These are phyloP conservation scores for Spodoptera litura DNA, from an alignment of 1,140 invertebrate species.

Conservation along the genomic window DNA sequence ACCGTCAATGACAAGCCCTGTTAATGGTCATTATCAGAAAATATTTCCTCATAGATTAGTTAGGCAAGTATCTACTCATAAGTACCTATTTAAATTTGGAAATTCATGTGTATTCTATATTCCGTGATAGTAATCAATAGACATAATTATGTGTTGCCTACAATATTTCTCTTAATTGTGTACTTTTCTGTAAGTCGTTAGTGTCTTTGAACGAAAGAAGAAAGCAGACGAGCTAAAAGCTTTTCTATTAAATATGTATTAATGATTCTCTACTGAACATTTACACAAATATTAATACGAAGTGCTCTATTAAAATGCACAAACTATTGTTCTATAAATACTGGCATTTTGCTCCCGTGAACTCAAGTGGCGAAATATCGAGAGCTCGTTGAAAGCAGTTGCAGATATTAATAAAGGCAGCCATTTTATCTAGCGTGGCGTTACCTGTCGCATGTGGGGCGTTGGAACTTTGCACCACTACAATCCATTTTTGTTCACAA, in stretches of 20 bases:
- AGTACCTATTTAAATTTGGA: too few relatives aligned
- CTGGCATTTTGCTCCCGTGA: background rate
- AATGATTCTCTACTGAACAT: too few relatives aligned
- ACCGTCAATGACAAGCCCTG: background rate
- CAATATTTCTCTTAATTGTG: too few relatives aligned
- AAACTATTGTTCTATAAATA: slow-evolving; percentile 8
- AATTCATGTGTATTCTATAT: too few relatives aligned
- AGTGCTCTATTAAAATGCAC: background rate
- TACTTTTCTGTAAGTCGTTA: too few relatives aligned
- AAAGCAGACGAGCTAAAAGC: too few relatives aligned
- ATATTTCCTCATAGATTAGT: background rate
- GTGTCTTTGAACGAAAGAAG: too few relatives aligned
- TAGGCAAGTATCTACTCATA: background rate
- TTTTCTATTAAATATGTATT: too few relatives aligned
- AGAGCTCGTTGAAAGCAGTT: slow-evolving; percentile 10
- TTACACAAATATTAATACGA: too few relatives aligned
- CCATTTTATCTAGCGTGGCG: slow-evolving; percentile 13
- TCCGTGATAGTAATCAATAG: too few relatives aligned
- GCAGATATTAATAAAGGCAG: slow-evolving; percentile 5
- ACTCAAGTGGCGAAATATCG: slow-evolving; percentile 3
- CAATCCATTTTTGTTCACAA: slow-evolving; percentile 1
- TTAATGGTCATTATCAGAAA: background rate
- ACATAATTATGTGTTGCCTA: too few relatives aligned
- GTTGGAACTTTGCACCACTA: background rate
- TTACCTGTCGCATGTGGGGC: slow-evolving; percentile 6